Evolutionary conservation across 1,140 invertebrate species (phyloP).

Genomic region (Drosophila grimshawi): DNA sequence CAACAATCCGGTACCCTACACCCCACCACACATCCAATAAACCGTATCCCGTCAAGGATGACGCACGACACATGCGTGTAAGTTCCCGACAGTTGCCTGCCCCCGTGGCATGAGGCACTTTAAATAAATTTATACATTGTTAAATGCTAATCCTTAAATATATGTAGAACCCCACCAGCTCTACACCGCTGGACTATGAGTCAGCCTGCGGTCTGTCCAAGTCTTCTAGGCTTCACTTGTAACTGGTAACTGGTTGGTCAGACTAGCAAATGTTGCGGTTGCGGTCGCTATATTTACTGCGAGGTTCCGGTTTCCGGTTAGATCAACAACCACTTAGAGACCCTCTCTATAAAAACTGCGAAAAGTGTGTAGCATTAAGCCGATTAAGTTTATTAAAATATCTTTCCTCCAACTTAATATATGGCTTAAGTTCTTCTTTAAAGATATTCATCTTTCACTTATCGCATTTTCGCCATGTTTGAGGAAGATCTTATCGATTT

Average conservation of each 20-base stretch:
- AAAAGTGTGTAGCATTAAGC: too few species aligned
- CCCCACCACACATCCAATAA: not conserved
- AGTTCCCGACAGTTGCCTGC: constrained; percentile 15
- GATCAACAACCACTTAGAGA: not conserved
- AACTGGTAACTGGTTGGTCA: constrained; percentile 8
- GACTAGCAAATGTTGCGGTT: constrained; percentile 35
- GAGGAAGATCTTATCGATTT: too few species aligned
- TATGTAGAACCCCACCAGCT: not conserved
- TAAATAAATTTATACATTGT: constrained; percentile 60
- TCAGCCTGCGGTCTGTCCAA: not conserved
- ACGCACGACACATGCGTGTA: constrained; percentile 65
- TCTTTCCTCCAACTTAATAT: too few species aligned
- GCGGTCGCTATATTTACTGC: constrained; percentile 5
- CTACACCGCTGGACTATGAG: constrained; percentile 1
- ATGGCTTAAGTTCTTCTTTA: too few species aligned
- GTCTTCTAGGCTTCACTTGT: constrained; percentile 8
- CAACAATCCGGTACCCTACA: not conserved
- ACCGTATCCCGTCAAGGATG: constrained; percentile 45
- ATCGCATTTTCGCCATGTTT: too few species aligned
- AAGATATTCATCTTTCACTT: too few species aligned
- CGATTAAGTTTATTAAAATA: too few species aligned
- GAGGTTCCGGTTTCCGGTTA: not conserved
- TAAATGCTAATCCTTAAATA: constrained; percentile 70
- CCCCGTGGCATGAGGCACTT: constrained; percentile 48
- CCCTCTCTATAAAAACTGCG: not conserved